Percentiles rank a stretch among this genome's conserved stretches.
phyloP scores from a whole-genome alignment of 2,797 vertebrate species.

The Tenualosa thibaudeaui region DNA sequence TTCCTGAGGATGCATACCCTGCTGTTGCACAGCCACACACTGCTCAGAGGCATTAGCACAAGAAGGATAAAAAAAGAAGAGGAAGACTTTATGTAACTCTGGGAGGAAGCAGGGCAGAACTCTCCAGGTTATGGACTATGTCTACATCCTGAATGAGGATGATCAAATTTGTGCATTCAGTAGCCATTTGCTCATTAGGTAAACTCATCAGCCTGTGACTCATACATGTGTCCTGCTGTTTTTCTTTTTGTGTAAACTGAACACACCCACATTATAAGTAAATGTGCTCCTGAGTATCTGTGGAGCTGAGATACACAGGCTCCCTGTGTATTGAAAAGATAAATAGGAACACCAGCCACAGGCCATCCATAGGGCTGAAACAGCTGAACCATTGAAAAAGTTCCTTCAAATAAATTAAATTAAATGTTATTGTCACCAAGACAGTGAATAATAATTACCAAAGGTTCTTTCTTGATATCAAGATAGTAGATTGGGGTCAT shows the following conservation, averaged over 20 bases:
- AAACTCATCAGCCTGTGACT: background rate
- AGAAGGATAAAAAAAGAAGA: conserved; percentile 3
- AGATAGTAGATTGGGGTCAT: background rate
- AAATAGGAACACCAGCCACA: background rate
- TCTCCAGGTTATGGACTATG: background rate
- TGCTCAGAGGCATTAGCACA: conserved; percentile 30
- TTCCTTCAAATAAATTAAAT: background rate
- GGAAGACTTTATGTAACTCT: background rate
- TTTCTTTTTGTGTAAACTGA: background rate
- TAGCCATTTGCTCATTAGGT: background rate
- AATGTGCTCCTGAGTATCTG: background rate
- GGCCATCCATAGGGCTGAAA: background rate
- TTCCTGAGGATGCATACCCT: conserved; percentile 16
- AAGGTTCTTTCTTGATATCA: background rate
- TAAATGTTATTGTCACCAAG: background rate
- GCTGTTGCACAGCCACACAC: background rate
- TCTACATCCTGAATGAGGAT: background rate
- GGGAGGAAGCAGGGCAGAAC: background rate
- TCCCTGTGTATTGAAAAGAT: background rate
- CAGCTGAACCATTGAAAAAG: background rate
- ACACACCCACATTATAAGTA: background rate
- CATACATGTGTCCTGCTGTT: background rate
- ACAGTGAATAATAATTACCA: background rate
- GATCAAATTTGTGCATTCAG: background rate
- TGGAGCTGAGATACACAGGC: background rate